These are phyloP conservation scores for Apolygus lucorum DNA, from an alignment of 1,140 invertebrate genomes.

Conservation along the genomic window DNA sequence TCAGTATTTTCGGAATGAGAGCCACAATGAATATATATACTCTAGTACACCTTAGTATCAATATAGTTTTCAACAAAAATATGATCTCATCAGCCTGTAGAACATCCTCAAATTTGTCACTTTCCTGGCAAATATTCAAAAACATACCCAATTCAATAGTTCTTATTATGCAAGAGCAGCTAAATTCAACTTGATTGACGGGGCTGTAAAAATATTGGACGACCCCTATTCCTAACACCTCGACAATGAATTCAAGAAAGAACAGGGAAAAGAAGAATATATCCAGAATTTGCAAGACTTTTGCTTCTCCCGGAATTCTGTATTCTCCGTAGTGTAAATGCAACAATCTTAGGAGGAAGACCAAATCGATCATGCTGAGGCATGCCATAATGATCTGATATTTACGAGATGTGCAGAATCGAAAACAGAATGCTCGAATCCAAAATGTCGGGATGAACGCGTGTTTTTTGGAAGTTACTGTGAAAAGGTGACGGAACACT, in stretches of 20 bases:
- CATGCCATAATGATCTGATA: constrained; percentile 16
- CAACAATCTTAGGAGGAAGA: background rate
- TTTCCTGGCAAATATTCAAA: background rate
- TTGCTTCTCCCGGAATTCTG: background rate
- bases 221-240: constrained; percentile 11
- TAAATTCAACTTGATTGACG: constrained; percentile 12
- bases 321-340: background rate
- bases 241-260: constrained; percentile 10
- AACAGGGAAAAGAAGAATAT: constrained; percentile 2
- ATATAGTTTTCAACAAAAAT: constrained; percentile 9
- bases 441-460: constrained; percentile 15
- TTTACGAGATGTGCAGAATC: constrained; percentile 10
- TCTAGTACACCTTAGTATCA: background rate
- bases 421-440: constrained; percentile 13
- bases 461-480: constrained; percentile 16
- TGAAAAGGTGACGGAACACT: constrained; percentile 5
- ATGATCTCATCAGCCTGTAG: background rate
- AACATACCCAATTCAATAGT: background rate
- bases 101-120: background rate
- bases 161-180: background rate
- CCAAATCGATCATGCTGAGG: constrained; percentile 11
- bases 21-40: constrained; percentile 12
- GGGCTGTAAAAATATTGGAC: constrained; percentile 10
- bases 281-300: constrained; percentile 3
- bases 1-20: constrained; percentile 12